Percentiles rank a stretch among this genome's conserved stretches.
Conservation (phyloP, 2,797 vertebrate genomes). For the Dermochelys coriacea region DNA sequence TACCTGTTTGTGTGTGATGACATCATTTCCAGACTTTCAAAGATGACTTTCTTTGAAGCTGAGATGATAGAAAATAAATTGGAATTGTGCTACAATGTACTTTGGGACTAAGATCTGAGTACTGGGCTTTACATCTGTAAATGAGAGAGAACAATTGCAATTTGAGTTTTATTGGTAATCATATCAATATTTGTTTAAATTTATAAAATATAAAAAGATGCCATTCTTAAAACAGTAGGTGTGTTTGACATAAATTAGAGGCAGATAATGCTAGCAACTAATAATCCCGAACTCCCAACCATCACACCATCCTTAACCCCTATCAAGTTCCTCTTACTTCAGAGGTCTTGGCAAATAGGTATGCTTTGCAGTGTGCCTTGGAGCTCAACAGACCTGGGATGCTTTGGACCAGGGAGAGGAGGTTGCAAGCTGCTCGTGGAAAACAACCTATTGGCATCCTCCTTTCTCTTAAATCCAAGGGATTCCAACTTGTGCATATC, state of each 20-base stretch:
- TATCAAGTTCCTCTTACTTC: background rate
- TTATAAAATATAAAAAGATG: background rate
- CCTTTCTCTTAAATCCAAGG: background rate
- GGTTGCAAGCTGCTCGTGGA: background rate
- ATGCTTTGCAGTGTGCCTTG: background rate
- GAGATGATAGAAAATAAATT: background rate
- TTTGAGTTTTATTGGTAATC: background rate
- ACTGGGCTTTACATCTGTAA: background rate
- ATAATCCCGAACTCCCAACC: background rate
- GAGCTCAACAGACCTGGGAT: background rate
- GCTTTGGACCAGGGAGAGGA: background rate
- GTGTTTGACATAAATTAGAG: background rate
- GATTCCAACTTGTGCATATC: background rate
- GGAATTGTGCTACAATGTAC: background rate
- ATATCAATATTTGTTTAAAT: background rate
- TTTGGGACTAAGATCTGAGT: background rate
- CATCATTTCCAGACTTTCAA: background rate
- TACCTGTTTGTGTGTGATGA: background rate
- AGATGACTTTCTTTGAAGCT: background rate
- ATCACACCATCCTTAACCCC: background rate
- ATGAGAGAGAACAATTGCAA: background rate
- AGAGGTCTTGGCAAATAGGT: background rate
- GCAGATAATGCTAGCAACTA: background rate
- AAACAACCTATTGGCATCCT: background rate
- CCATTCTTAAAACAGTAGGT: background rate